phyloP scores from a whole-genome alignment of 2,113 vertebrate species.

The Psephotus haematonotus region DNA sequence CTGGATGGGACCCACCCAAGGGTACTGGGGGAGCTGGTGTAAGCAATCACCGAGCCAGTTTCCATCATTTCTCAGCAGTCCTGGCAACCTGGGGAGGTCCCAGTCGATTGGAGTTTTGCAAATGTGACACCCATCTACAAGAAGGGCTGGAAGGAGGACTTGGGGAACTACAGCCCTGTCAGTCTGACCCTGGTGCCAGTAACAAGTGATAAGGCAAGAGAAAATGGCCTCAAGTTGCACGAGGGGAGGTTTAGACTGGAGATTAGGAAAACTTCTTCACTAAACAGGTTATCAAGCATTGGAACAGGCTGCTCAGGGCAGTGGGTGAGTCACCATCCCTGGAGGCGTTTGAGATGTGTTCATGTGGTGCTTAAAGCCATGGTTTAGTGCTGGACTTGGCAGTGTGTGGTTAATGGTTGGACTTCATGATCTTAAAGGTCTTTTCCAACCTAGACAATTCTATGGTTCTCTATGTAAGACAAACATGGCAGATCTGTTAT shows the following conservation, averaged over 20 bases:
- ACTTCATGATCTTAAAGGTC: not conserved
- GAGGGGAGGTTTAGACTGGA: not conserved
- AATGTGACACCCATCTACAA: not conserved
- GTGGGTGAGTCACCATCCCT: not conserved
- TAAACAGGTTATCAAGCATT: rapidly evolving
- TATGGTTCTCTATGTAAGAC: not conserved
- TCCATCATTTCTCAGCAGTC: not conserved
- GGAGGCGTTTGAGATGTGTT: rapidly evolving
- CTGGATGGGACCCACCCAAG: not conserved
- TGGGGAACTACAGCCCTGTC: not conserved
- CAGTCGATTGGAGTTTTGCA: not conserved
- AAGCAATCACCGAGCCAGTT: not conserved
- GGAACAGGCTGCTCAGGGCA: not conserved
- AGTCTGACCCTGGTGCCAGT: not conserved
- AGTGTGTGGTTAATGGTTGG: not conserved
- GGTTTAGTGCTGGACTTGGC: not conserved
- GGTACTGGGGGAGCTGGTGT: not conserved
- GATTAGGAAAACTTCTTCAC: not conserved
- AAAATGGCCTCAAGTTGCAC: not conserved
- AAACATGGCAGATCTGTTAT: not conserved
- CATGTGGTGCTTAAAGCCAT: not conserved
- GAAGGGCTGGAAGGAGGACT: not conserved
- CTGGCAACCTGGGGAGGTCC: not conserved
- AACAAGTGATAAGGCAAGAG: not conserved
- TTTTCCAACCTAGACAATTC: not conserved